These are phyloP conservation scores for Limanda limanda DNA, from an alignment of 2,113 vertebrate species.

Conservation along the genomic window DNA sequence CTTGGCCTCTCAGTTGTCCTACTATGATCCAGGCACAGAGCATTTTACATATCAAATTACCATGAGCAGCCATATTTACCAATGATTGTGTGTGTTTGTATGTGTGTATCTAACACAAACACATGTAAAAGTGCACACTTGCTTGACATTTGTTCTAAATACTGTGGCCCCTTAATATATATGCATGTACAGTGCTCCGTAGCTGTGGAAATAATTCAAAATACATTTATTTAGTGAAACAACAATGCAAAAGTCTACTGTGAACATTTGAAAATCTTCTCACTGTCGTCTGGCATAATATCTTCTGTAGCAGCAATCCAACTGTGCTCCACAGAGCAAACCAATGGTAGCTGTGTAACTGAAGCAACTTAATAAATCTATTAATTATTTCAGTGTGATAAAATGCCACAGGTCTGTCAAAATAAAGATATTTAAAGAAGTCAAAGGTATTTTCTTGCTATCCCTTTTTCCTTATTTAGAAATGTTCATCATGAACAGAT, in stretches of 20 bases:
- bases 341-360: conserved; percentile 3
- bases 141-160: conserved; percentile 28
- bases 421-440: no score
- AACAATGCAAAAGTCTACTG: conserved; percentile 7
- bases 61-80: conserved; percentile 29
- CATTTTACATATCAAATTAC: conserved; percentile 56
- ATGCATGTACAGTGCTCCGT: no score
- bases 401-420: no score
- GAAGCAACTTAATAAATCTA: no score
- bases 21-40: conserved; percentile 22
- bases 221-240: no score
- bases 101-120: not conserved
- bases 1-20: conserved; percentile 41
- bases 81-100: not conserved
- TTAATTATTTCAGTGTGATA: no score
- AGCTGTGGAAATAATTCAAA: no score
- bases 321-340: not conserved
- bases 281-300: no score
- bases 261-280: conserved; percentile 14
- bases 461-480: no score
- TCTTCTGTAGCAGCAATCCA: not conserved
- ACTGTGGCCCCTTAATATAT: no score
- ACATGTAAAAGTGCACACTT: conserved; percentile 12
- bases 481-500: no score
- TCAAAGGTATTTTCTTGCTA: no score